Evolutionary conservation across 2,888 invertebrate genomes (phyloP), one percentile per base, ranked within the genome.

Genomic region (Mechanitis messenoides): DNA sequence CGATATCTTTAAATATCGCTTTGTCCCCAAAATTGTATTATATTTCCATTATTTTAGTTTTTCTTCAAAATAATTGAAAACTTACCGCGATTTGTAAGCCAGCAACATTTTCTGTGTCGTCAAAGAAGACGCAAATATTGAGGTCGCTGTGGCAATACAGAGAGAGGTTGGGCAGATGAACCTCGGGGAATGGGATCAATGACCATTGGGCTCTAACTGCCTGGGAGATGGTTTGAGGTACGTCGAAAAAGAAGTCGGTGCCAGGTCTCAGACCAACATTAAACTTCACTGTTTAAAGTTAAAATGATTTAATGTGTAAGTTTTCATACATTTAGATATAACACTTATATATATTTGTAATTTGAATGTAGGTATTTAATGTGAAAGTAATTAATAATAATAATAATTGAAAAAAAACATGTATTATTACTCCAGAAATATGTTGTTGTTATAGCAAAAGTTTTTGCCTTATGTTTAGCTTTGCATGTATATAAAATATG

Each of bases 71-170:
- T 42, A 42, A 9, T 31, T 20, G 20, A 20, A 20, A 31, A 79
- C 84, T 79, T 66, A 86, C 85, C 66, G 77, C 79, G 55, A 83
- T 68, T 66, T 85, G 84, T 11, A 81, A 35, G 0, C 85, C 85
- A 59, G 81, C 80, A 4, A 81, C 65, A 61, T 72, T 64, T 0
- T 71, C 76, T 6, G 67, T 70, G 38, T 80, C 79, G 56, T 84
- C 83, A 53, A 68, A 83, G 12, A 81, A 63, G 0, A 67, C 71
- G 64, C 86, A 84, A 12, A 83, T 58, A 3, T 72, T 69, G 20
- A 71, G 70, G 61, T 78, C 81, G 0, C 64, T 31, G 1, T 72
- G 67, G 65, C 85, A 85, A 71, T 72, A 77, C 72, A 84, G 69
- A 6, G 64, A 59, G n/a, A 84, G 74, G 31, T 68, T 61, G 3